Percentiles rank a stretch among this genome's conserved stretches.
These are phyloP conservation scores for Zaprionus gabonicus DNA, from an alignment of 1,140 invertebrate species.

Conservation along the genomic window DNA sequence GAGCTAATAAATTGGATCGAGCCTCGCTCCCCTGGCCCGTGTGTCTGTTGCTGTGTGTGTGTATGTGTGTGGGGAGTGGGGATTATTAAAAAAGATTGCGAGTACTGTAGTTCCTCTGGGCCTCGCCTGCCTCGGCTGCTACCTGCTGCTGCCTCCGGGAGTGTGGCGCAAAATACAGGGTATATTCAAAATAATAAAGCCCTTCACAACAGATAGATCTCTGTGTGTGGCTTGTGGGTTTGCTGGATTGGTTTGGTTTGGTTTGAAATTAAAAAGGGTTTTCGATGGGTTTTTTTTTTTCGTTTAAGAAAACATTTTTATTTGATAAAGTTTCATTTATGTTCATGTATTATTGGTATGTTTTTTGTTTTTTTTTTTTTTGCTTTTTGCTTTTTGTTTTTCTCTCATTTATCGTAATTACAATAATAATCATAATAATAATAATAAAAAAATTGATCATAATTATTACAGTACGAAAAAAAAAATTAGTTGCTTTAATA, in stretches of 20 bases:
- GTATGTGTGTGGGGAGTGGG: slow-evolving; percentile 1
- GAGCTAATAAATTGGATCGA: slow-evolving; percentile 1
- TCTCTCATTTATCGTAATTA: slow-evolving; percentile 51
- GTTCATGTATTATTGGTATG: slow-evolving; percentile 78
- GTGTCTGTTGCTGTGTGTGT: slow-evolving; percentile 8
- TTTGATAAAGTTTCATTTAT: slow-evolving; percentile 79
- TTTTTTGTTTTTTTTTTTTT: slow-evolving; percentile 57
- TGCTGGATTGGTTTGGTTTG: slow-evolving; percentile 16
- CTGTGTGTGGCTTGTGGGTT: slow-evolving; percentile 17
- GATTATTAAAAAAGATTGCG: slow-evolving; percentile 49
- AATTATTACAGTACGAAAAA: slow-evolving; percentile 66
- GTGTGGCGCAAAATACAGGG: neutral
- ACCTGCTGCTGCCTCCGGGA: no score
- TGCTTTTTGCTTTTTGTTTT: slow-evolving; percentile 29
- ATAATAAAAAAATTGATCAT: slow-evolving; percentile 66
- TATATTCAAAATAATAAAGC: slow-evolving; percentile 41
- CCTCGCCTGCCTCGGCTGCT: slow-evolving; percentile 21
- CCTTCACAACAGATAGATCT: slow-evolving; percentile 6
- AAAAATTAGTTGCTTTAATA: slow-evolving; percentile 52
- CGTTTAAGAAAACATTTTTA: slow-evolving; percentile 76
- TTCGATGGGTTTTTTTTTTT: slow-evolving; percentile 71
- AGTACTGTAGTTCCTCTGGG: slow-evolving; percentile 70
- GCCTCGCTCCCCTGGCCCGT: neutral
- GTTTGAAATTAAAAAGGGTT: slow-evolving; percentile 57
- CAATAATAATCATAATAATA: slow-evolving; percentile 65